A percentile compares a stretch with the other conserved stretches of the same genome.
These are phyloP conservation scores for Brachionichthys hirsutus DNA, from an alignment of 2,113 vertebrate genomes.

Conservation along the genomic window DNA sequence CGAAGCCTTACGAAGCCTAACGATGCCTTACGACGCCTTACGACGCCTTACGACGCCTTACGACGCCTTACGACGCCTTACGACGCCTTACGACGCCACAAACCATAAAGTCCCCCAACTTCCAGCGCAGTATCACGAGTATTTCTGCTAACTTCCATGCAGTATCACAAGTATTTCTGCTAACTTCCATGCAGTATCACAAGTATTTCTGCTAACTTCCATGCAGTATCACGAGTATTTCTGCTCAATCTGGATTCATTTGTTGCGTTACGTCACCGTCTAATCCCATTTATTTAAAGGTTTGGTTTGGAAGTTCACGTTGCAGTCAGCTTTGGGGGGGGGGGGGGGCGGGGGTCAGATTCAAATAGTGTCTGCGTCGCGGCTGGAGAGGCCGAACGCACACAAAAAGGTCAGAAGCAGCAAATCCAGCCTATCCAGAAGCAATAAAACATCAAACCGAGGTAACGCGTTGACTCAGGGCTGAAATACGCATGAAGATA, in stretches of 20 bases:
- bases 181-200: background rate
- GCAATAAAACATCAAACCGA: conserved; percentile 1
- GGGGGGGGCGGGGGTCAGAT: too few species aligned
- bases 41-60: too few species aligned
- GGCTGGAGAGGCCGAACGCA: too few species aligned
- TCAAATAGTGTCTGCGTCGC: too few species aligned
- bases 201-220: background rate
- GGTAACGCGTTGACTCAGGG: background rate
- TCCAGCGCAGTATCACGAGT: background rate
- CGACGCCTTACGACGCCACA: too few species aligned
- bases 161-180: background rate
- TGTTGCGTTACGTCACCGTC: conserved; percentile 6
- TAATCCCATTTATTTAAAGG: background rate
- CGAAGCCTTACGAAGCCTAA: too few species aligned
- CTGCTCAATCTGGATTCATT: conserved; percentile 10
- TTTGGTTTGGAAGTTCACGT: conserved; percentile 12
- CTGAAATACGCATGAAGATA: background rate
- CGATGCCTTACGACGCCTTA: too few species aligned
- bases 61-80: too few species aligned
- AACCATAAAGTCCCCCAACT: conserved; percentile 19
- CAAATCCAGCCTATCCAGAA: background rate
- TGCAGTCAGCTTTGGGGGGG: background rate
- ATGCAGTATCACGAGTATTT: background rate
- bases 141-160: background rate
- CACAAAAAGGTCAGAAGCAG: conserved; percentile 9